phyloP scores from a whole-genome alignment of 1,140 invertebrate genomes.

The Bombyx mori region DNA sequence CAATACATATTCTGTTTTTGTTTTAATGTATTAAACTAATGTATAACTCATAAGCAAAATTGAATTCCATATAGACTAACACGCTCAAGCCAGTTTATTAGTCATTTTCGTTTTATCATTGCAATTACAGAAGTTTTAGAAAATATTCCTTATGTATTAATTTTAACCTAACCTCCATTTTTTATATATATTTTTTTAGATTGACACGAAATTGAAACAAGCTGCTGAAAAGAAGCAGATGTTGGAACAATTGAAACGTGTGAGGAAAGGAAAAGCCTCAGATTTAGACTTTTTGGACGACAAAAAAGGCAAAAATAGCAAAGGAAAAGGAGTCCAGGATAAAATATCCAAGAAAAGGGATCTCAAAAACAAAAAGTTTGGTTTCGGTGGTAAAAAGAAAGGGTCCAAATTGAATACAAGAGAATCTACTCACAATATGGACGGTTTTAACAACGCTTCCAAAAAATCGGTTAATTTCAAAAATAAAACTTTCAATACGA shows the following conservation, averaged over 20 bases:
- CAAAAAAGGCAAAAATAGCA: conserved; percentile 71
- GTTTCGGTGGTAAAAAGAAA: conserved; percentile 96
- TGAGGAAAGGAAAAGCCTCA: conserved; percentile 84
- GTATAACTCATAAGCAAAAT: no score
- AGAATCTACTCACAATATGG: conserved; percentile 80
- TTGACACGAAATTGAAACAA: conserved; percentile 85
- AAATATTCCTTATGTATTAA: no score
- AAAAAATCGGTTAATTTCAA: conserved; percentile 51
- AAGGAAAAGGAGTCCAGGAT: conserved; percentile 63
- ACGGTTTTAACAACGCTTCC: conserved; percentile 72
- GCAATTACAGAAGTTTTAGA: no score
- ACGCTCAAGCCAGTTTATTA: no score
- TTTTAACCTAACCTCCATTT: no score
- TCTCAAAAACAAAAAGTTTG: conserved; percentile 90
- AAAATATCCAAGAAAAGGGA: conserved; percentile 72
- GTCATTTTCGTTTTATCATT: no score
- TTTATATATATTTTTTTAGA: conserved; percentile 68
- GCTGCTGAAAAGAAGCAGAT: conserved; percentile 84
- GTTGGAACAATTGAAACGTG: conserved; percentile 89
- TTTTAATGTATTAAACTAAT: no score
- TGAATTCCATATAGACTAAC: no score
- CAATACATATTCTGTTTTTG: no score
- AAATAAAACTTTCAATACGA: conserved; percentile 47
- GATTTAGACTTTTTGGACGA: conserved; percentile 90
- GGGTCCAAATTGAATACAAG: conserved; percentile 91